phyloP scores from a whole-genome alignment of 2,888 invertebrate species.

The Parascotia fuliginaria region DNA sequence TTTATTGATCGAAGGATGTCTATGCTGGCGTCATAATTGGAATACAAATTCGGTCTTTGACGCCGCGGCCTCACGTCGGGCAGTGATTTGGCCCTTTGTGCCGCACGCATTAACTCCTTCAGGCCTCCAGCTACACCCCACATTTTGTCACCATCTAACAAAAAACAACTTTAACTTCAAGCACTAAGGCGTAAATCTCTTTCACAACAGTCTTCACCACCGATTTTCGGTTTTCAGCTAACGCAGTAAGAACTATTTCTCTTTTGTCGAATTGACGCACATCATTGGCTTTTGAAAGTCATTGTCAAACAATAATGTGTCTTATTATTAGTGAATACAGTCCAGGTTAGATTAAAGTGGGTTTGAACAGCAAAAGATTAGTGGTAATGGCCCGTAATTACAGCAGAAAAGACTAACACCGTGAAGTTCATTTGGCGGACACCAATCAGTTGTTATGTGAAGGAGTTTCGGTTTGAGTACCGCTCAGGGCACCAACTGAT shows the following conservation, averaged over 20 bases:
- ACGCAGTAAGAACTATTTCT: conserved; percentile 73
- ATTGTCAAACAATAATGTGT: conserved; percentile 46
- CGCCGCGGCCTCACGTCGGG: conserved; percentile 72
- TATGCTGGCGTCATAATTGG: conserved; percentile 78
- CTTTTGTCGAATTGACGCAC: conserved; percentile 49
- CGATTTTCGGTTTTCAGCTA: conserved; percentile 71
- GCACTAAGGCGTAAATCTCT: conserved; percentile 29
- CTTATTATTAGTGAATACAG: conserved; percentile 51
- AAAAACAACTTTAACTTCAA: conserved; percentile 56
- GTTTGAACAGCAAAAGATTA: conserved; percentile 66
- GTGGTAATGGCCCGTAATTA: conserved; percentile 83
- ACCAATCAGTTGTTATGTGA: conserved; percentile 72
- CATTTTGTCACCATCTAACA: conserved; percentile 42
- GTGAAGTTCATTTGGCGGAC: conserved; percentile 80
- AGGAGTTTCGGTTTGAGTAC: conserved; percentile 68
- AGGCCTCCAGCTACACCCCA: conserved; percentile 70
- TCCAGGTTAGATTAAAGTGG: conserved; percentile 44
- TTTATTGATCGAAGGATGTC: conserved; percentile 54
- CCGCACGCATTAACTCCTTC: conserved; percentile 84
- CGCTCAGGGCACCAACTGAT: conserved; percentile 64
- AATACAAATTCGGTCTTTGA: conserved; percentile 84
- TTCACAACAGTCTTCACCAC: conserved; percentile 36
- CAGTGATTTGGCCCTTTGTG: conserved; percentile 85
- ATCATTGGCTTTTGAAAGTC: conserved; percentile 25
- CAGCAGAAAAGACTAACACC: conserved; percentile 83